phyloP scores from a whole-genome alignment of 2,888 invertebrate species.

The Polyploca ridens region DNA sequence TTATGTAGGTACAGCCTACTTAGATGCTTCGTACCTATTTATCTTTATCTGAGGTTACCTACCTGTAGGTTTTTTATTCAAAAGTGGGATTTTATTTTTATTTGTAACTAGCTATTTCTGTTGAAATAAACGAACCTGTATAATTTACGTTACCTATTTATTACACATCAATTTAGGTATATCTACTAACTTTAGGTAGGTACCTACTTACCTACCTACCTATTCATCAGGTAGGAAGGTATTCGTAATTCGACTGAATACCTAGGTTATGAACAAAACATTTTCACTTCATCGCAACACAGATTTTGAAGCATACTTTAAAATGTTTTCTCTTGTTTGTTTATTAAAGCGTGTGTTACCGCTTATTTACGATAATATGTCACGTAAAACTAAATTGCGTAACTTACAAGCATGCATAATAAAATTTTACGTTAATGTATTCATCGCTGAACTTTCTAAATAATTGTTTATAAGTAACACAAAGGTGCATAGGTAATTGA shows the following conservation, averaged over 20 bases:
- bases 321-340: neutral
- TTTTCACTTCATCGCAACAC: too few species aligned
- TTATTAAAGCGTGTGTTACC: neutral
- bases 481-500: constrained; percentile 15
- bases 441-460: constrained; percentile 2
- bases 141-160: too few species aligned
- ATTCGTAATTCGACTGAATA: too few species aligned
- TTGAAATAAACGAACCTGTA: too few species aligned
- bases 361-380: neutral
- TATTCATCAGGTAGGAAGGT: too few species aligned
- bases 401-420: neutral
- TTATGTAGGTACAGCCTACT: neutral
- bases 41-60: neutral
- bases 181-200: too few species aligned
- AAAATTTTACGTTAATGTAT: neutral
- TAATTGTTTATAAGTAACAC: neutral
- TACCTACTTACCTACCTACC: too few species aligned
- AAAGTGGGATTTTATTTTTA: too few species aligned
- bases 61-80: too few species aligned
- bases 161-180: too few species aligned
- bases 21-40: neutral
- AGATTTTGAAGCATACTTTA: neutral
- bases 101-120: too few species aligned
- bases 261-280: too few species aligned
- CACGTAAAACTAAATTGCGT: neutral